A percentile compares a stretch with the other conserved stretches of the same genome.
phyloP scores from a whole-genome alignment of 1,140 invertebrate species.

The Drosophila pruinosa region DNA sequence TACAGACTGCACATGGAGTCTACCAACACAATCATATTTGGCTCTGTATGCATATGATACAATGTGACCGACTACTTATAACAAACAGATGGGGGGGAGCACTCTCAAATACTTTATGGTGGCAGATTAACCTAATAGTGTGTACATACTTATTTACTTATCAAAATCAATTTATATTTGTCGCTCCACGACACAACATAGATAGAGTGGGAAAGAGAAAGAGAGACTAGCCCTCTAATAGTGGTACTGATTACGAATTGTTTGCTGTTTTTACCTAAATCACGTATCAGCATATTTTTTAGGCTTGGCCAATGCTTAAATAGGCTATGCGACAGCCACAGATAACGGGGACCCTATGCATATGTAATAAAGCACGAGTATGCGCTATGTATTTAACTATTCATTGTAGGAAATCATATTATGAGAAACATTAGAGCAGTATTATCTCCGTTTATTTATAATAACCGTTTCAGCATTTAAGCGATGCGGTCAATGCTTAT shows the following conservation, averaged over 20 bases:
- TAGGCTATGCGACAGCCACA: conserved; percentile 20
- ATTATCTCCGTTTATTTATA: background rate
- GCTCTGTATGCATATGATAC: conserved; percentile 14
- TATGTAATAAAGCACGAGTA: background rate
- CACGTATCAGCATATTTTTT: conserved; percentile 21
- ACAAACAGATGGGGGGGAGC: background rate
- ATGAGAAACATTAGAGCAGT: background rate
- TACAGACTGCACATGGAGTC: conserved; percentile 15
- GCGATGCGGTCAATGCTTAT: background rate
- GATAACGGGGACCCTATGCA: conserved; percentile 21
- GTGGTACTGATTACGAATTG: conserved; percentile 19
- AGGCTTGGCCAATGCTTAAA: conserved; percentile 28
- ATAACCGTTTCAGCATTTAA: background rate
- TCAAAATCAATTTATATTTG: conserved; percentile 34
- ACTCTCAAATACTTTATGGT: conserved; percentile 23
- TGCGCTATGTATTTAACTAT: background rate
- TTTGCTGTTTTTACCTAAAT: conserved; percentile 20
- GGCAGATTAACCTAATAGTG: conserved; percentile 43
- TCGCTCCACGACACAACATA: conserved; percentile 1
- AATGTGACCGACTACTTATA: conserved; percentile 8
- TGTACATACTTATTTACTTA: conserved; percentile 36
- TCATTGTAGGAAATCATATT: background rate
- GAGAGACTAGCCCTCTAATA: background rate
- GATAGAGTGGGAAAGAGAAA: background rate
- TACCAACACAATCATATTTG: conserved; percentile 3